Conservation (phyloP, 2,888 invertebrate genomes). For the Platypus cylindrus region DNA sequence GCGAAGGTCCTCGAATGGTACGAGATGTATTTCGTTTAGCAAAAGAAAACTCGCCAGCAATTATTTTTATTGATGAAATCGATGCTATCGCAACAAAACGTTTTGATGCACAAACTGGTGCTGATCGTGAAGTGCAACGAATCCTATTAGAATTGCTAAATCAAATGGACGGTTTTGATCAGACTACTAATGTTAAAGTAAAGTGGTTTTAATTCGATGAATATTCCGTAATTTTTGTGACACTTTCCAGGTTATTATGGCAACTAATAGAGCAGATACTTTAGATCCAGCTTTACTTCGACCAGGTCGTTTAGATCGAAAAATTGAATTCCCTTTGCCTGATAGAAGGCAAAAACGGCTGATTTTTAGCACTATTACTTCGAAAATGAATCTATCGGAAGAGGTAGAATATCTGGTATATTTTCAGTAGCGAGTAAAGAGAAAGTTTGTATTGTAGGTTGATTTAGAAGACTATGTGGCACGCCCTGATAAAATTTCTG, state of each 20-base stretch:
- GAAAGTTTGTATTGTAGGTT: constrained; percentile 38
- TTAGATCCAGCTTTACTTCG: constrained; percentile 93
- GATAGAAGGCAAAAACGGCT: constrained; percentile 86
- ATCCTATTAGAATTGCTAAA: constrained; percentile 93
- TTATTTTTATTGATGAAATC: constrained; percentile 99
- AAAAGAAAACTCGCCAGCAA: constrained; percentile 98
- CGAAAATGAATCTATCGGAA: constrained; percentile 94
- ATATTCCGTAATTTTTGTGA: constrained; percentile 1
- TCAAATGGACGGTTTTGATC: constrained; percentile 99
- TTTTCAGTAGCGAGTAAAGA: background rate
- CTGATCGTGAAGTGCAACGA: constrained; percentile 96
- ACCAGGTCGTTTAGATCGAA: constrained; percentile 93
- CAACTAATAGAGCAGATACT: constrained; percentile 94
- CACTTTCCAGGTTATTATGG: constrained; percentile 64
- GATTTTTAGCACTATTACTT: constrained; percentile 95
- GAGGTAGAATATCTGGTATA: constrained; percentile 40
- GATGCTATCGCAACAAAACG: constrained; percentile 99
- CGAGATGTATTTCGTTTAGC: constrained; percentile 97
- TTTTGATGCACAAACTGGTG: constrained; percentile 96
- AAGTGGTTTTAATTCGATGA: background rate
- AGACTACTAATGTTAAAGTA: constrained; percentile 99
- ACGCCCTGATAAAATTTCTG: constrained; percentile 95
- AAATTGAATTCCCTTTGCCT: constrained; percentile 97
- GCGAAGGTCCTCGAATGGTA: constrained; percentile 99
- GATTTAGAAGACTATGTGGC: constrained; percentile 99